A percentile compares a stretch with the other conserved stretches of the same genome.
Evolutionary conservation across 2,113 vertebrate genomes (phyloP).

Genomic region (Accipiter virgatus): DNA sequence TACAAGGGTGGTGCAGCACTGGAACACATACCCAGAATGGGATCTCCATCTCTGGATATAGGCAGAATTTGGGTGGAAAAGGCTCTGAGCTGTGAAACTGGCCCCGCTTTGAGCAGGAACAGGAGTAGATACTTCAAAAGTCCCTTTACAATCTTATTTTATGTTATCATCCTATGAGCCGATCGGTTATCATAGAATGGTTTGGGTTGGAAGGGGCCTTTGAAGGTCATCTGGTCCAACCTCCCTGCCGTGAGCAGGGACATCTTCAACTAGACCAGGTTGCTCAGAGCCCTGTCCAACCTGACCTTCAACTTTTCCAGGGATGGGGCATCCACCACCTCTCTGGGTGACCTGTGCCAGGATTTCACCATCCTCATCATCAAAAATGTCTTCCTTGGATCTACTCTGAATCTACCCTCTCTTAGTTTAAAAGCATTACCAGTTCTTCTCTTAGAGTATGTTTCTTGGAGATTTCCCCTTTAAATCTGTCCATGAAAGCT

Average conservation of each 20-base stretch:
- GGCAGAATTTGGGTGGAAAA: background rate
- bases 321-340: background rate
- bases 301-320: background rate
- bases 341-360: background rate
- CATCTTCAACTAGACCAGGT: background rate
- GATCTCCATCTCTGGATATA: background rate
- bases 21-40: fast-evolving
- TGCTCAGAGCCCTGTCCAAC: background rate
- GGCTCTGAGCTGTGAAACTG: background rate
- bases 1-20: background rate
- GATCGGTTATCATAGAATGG: background rate
- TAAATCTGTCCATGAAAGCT: background rate
- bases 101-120: background rate
- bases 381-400: background rate
- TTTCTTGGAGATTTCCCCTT: background rate
- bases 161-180: background rate
- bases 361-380: background rate
- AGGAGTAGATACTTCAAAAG: background rate
- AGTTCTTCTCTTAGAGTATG: background rate
- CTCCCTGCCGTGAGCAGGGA: background rate
- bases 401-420: background rate
- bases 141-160: background rate
- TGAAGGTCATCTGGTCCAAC: background rate
- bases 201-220: background rate
- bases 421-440: background rate